Base-by-base conservation (phyloP, 2,888 invertebrate species). In the Volucella bombylans region DNA sequence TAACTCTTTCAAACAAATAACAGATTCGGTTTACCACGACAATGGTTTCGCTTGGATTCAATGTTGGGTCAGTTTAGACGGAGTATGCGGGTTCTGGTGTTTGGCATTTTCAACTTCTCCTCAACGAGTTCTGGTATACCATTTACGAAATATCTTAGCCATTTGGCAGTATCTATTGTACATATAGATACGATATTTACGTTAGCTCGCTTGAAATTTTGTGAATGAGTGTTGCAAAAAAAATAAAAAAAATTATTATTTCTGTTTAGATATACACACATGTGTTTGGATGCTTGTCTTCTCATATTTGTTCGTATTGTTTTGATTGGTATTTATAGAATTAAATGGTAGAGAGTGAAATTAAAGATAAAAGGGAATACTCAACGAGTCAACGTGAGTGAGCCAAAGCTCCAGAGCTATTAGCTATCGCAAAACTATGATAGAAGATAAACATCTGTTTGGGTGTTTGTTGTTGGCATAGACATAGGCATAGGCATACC, bases 1-100 rank as follows among this genome's bases (percentile, higher is more conserved):
- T 55, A 47, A 55, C 55, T 65, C 11, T 55, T 55, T 73, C 31
- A 73, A 64, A 73, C 47, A 73, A 64, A 55, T 45, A 54, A 50
- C 11, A 12, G 50, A 41, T 69, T 69, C 39, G 55, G 18, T 49
- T 69, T 47, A 39, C 31, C 49, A 59, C 49, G 41, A 23, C 50
- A 59, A 12, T 18, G n/a, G 38, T 14, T 12, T 14, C 9, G 9
- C 2, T 31, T 54, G 6, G 39, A 1, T 10, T 41, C 6, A 31
- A 6, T 45, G 6, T n/a, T 39, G 41, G 15, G 39, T 43, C 38
- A 41, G 38, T 6, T 39, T 39, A 4, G 38, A 11, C 39, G 52
- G 2, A 8, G 55, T 23, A 23, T 23, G 23, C 23, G 0, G 31
- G 0, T 6, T 31, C 31, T 31, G 31, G 31, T 31, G 6, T 31